These are phyloP conservation scores for Axinella damicornis DNA, from an alignment of 37 sponge, comb jelly and placozoan genomes.

Conservation along the genomic window DNA sequence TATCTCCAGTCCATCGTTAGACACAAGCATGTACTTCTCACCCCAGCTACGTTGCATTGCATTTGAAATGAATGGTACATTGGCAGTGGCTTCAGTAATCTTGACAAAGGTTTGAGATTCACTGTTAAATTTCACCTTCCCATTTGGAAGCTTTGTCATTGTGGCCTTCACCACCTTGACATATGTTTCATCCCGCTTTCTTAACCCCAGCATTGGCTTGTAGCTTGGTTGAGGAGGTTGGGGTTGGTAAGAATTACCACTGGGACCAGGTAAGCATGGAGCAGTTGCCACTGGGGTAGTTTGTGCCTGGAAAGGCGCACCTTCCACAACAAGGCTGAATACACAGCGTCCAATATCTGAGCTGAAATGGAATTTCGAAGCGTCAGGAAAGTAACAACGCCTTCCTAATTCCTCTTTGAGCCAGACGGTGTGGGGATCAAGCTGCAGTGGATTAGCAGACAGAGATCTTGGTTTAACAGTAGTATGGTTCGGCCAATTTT, in stretches of 20 bases:
- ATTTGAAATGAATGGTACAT: constrained; percentile 1
- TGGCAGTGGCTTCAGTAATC: background rate
- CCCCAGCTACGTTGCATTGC: constrained; percentile 1
- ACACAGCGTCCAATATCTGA: background rate
- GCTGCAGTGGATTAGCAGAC: background rate
- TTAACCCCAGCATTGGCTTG: background rate
- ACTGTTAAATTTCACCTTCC: constrained; percentile 7
- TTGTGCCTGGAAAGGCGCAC: background rate
- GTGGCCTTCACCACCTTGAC: constrained; percentile 3
- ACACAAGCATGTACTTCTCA: background rate
- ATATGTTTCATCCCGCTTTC: background rate
- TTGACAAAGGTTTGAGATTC: background rate
- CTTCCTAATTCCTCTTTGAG: constrained; percentile 7
- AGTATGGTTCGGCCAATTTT: too few relatives aligned
- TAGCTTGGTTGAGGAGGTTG: background rate
- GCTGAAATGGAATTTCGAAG: background rate
- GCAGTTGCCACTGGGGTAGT: background rate
- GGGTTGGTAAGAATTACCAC: too few relatives aligned
- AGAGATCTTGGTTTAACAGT: too few relatives aligned
- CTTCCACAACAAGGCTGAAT: background rate
- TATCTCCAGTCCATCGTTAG: constrained; percentile 1
- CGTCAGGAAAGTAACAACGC: constrained; percentile 11
- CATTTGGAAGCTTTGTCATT: background rate
- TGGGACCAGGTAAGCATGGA: too few relatives aligned
- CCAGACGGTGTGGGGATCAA: constrained; percentile 33